Conservation (phyloP, 92 coral and sea anemone genomes). For the Phenganax stokvisi region DNA sequence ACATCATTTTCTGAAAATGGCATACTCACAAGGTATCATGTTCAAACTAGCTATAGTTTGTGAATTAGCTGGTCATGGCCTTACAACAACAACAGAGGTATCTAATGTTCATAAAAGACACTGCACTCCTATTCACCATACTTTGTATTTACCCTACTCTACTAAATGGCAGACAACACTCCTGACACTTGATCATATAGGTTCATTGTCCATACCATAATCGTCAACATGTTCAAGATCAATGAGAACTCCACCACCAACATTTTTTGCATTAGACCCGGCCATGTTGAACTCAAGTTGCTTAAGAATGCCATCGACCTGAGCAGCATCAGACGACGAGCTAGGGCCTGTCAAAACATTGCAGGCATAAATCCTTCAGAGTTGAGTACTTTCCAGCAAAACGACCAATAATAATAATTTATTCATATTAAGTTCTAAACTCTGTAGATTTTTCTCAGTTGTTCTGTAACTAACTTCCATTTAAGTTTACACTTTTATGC, state of each 20-base stretch:
- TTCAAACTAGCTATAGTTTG: too few relatives aligned
- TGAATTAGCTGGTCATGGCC: too few relatives aligned
- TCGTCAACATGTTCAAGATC: slow-evolving; percentile 89
- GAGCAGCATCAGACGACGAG: slow-evolving; percentile 46
- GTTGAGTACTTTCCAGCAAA: neutral
- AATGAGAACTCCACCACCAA: slow-evolving; percentile 81
- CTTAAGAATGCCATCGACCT: slow-evolving; percentile 61
- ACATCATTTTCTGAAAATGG: too few relatives aligned
- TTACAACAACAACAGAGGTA: too few relatives aligned
- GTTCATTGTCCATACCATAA: slow-evolving; percentile 56
- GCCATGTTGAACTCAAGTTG: slow-evolving; percentile 79
- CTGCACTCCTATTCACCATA: neutral
- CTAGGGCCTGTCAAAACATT: slow-evolving; percentile 34
- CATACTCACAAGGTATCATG: too few relatives aligned
- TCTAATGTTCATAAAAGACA: neutral
- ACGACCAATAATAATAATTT: neutral
- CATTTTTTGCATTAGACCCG: slow-evolving; percentile 65
- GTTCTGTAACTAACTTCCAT: neutral
- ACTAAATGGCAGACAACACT: too few relatives aligned
- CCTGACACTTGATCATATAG: neutral
- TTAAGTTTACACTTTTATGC: neutral
- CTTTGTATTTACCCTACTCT: neutral
- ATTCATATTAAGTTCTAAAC: neutral
- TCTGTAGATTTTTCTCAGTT: neutral
- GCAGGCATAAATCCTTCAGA: too few relatives aligned